A percentile compares a stretch with the other conserved stretches of the same genome.
phyloP scores from a whole-genome alignment of 2,797 vertebrate species.

The Lepidocolaptes lacrymiger region DNA sequence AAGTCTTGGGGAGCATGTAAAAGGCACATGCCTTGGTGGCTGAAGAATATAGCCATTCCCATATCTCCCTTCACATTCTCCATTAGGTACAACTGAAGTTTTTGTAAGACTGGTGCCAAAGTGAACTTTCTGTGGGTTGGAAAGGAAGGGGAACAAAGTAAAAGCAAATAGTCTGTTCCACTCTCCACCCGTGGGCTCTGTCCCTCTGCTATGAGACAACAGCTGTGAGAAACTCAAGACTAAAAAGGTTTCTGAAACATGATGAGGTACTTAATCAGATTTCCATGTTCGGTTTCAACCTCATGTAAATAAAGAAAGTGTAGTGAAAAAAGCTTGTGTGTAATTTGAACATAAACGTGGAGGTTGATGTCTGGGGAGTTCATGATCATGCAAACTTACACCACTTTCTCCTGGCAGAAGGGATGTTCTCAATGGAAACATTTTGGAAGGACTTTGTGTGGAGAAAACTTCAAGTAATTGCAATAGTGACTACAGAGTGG shows the following conservation, averaged over 20 bases:
- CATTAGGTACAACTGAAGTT: not conserved
- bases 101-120: conserved; percentile 16
- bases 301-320: not conserved
- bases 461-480: not conserved
- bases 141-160: not conserved
- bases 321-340: not conserved
- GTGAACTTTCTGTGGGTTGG: conserved; percentile 11
- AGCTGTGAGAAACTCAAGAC: not conserved
- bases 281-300: not conserved
- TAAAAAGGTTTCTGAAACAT: not conserved
- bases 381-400: accelerated
- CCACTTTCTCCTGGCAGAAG: not conserved
- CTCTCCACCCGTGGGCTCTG: not conserved
- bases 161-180: not conserved
- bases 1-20: not conserved
- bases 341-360: not conserved
- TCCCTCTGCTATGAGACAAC: not conserved
- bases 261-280: not conserved
- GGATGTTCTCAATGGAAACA: not conserved
- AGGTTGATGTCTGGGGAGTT: not conserved
- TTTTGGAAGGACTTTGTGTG: not conserved
- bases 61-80: not conserved
- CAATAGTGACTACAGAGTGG: not conserved
- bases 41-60: not conserved
- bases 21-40: not conserved